Evolutionary conservation across 37 sponge, comb jelly and placozoan species (phyloP).

Genomic region (Amphimedon queenslandica): DNA sequence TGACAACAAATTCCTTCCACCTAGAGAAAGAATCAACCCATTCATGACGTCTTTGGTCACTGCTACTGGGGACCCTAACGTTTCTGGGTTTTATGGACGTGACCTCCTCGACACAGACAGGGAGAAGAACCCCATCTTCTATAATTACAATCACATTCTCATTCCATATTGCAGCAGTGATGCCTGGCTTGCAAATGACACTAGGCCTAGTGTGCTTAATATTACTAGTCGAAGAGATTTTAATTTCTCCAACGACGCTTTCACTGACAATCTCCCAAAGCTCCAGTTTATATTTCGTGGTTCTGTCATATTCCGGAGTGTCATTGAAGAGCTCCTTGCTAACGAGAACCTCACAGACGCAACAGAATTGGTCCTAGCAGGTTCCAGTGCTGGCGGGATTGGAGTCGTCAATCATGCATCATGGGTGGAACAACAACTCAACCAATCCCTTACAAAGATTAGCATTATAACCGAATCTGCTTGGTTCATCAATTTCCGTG

Average conservation of each 20-base stretch:
- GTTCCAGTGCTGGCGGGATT: constrained; percentile 87
- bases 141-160: constrained; percentile 58
- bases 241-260: not conserved
- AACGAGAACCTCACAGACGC: constrained; percentile 20
- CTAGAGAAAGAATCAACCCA: constrained; percentile 11
- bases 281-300: constrained; percentile 76
- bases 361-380: constrained; percentile 47
- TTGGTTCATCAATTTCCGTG: constrained; percentile 88
- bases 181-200: constrained; percentile 51
- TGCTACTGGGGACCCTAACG: not conserved
- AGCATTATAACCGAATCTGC: constrained; percentile 73
- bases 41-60: constrained; percentile 43
- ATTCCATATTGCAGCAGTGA: constrained; percentile 86
- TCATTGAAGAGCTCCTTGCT: constrained; percentile 28
- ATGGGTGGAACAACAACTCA: constrained; percentile 37
- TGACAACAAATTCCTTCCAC: not conserved
- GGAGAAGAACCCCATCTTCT: constrained; percentile 26
- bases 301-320: constrained; percentile 25
- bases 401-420: constrained; percentile 67
- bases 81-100: constrained; percentile 25
- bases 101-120: constrained; percentile 36
- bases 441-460: not conserved
- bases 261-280: constrained; percentile 1
- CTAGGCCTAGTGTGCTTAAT: not conserved
- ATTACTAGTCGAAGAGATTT: not conserved